Evolutionary conservation across 2,888 invertebrate species (phyloP).

Genomic region (Neoitamus cyanurus): DNA sequence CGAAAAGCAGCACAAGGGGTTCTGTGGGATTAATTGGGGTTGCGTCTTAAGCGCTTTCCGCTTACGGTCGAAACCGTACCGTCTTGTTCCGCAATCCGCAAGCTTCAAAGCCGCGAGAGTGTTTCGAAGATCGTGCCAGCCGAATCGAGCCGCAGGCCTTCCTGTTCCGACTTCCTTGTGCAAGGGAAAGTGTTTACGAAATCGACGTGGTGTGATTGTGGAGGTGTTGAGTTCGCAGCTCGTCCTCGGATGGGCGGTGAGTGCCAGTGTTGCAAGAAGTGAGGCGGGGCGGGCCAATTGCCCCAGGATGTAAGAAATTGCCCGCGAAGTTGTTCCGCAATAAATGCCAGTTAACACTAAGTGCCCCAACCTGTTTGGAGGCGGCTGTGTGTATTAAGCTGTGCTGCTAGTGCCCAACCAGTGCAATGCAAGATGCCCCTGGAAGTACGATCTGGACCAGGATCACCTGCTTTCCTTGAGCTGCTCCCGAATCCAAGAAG

Average conservation of each 20-base stretch:
- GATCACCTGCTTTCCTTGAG: constrained; percentile 12
- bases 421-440: constrained; percentile 29
- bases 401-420: neutral
- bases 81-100: neutral
- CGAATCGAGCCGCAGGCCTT: neutral
- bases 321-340: neutral
- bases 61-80: neutral
- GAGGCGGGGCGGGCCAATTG: neutral
- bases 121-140: neutral
- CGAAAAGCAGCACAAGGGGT: neutral
- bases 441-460: neutral
- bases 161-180: neutral
- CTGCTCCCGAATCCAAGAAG: neutral
- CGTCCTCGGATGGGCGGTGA: neutral
- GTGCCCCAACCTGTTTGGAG: neutral
- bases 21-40: neutral
- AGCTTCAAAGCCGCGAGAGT: neutral
- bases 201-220: neutral
- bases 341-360: constrained; percentile 15
- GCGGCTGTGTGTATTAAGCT: neutral
- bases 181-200: constrained; percentile 17
- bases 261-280: constrained; percentile 1
- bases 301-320: neutral
- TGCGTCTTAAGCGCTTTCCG: neutral
- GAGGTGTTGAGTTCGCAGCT: neutral